Evolutionary conservation across 2,888 invertebrate genomes (phyloP).

Genomic region (Drosophila aldrichi): DNA sequence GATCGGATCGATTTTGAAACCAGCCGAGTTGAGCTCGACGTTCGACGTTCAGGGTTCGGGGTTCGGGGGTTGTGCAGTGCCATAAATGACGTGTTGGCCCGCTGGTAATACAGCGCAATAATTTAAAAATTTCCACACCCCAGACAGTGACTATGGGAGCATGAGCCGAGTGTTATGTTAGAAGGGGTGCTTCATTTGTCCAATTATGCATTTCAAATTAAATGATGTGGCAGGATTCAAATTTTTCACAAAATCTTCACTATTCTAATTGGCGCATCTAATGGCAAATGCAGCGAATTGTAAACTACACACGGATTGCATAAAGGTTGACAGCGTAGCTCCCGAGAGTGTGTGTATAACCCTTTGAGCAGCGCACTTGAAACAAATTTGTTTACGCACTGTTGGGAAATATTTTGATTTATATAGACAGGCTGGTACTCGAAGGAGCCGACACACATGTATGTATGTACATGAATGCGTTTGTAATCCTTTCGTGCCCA

Average conservation of each 20-base stretch:
- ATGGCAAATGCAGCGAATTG: conserved; percentile 67
- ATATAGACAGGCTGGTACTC: conserved; percentile 57
- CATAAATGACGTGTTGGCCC: conserved; percentile 61
- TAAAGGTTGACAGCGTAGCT: conserved; percentile 30
- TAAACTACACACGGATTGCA: conserved; percentile 30
- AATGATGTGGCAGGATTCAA: conserved; percentile 84
- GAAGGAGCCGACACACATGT: conserved; percentile 25
- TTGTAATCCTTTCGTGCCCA: conserved; percentile 75
- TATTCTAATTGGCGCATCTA: conserved; percentile 78
- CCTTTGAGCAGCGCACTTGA: conserved; percentile 61
- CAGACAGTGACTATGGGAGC: conserved; percentile 20
- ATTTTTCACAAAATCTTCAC: conserved; percentile 73
- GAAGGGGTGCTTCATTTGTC: conserved; percentile 42
- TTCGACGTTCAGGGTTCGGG: too few species aligned
- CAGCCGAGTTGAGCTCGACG: conserved; percentile 8
- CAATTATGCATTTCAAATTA: conserved; percentile 72
- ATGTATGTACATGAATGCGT: conserved; percentile 6
- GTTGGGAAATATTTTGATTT: conserved; percentile 75
- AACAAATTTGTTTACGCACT: conserved; percentile 75
- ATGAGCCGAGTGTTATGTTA: too few species aligned
- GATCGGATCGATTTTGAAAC: conserved; percentile 40
- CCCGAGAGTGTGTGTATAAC: conserved; percentile 36
- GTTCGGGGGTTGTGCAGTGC: conserved; percentile 1
- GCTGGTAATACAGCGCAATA: conserved; percentile 70
- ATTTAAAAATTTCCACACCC: conserved; percentile 81